Evolutionary conservation across 37 sponge, comb jelly and placozoan genomes (phyloP).

Genomic region (Ephydatia muelleri): DNA sequence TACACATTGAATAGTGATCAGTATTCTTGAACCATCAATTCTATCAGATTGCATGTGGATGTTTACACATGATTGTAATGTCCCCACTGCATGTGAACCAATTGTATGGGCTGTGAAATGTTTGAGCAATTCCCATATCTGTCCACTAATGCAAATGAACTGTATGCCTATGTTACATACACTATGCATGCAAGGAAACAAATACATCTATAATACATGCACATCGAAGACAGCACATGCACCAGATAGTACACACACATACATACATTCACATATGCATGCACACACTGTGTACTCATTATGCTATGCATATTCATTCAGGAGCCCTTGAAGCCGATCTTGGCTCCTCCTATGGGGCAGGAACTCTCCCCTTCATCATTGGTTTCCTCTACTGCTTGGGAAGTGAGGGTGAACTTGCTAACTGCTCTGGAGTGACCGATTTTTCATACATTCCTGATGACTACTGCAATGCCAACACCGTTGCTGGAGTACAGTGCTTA

Average conservation of each 20-base stretch:
- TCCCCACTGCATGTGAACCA: no score
- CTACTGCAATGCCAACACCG: slow-evolving; percentile 13
- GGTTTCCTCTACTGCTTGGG: slow-evolving; percentile 29
- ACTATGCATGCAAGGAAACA: no score
- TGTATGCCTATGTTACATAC: no score
- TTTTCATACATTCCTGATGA: not conserved
- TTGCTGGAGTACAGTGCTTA: slow-evolving; percentile 28
- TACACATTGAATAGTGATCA: no score
- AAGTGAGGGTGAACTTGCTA: slow-evolving; percentile 19
- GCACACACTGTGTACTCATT: not conserved
- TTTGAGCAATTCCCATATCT: no score
- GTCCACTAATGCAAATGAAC: no score
- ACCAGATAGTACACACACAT: not conserved
- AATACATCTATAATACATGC: no score
- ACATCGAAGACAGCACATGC: not conserved
- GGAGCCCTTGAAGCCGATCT: slow-evolving; percentile 13
- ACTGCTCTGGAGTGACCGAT: slow-evolving; percentile 25
- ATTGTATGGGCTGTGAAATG: no score
- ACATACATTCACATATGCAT: not conserved
- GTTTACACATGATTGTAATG: no score
- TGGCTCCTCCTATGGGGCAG: slow-evolving; percentile 15
- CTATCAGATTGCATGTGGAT: no score
- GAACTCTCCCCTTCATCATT: not conserved
- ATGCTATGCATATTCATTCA: no score
- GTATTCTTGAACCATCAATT: no score